These are phyloP conservation scores for Indri indri DNA, from an alignment of 2,113 vertebrate genomes.

Conservation along the genomic window DNA sequence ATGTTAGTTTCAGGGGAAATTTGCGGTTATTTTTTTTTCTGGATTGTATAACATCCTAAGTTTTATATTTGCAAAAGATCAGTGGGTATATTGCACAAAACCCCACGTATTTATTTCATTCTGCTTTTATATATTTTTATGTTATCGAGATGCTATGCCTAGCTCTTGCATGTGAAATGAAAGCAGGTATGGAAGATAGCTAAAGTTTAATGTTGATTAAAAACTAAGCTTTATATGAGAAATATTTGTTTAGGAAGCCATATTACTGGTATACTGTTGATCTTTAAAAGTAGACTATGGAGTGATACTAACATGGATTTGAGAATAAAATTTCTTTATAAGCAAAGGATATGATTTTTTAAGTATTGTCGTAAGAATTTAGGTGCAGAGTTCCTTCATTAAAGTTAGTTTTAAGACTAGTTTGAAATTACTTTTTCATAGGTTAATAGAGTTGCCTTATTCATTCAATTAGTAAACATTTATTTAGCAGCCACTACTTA, in stretches of 20 bases:
- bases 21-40: neutral
- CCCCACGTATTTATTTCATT: neutral
- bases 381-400: neutral
- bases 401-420: neutral
- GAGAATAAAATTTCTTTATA: neutral
- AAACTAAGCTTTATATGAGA: neutral
- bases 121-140: neutral
- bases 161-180: neutral
- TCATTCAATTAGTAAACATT: neutral
- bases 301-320: neutral
- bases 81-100: neutral
- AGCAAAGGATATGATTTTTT: neutral
- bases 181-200: neutral
- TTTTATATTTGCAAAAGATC: conserved; percentile 5
- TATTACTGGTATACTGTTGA: neutral
- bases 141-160: neutral
- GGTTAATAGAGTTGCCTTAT: neutral
- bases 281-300: neutral
- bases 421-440: neutral
- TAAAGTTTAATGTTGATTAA: neutral
- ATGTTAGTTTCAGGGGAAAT: conserved; percentile 34
- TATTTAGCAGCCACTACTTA: neutral
- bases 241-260: neutral
- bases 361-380: neutral
- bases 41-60: neutral